Evolutionary conservation across 1,140 invertebrate genomes (phyloP), one percentile per base, ranked within the genome.

Genomic region (Planococcus citri): DNA sequence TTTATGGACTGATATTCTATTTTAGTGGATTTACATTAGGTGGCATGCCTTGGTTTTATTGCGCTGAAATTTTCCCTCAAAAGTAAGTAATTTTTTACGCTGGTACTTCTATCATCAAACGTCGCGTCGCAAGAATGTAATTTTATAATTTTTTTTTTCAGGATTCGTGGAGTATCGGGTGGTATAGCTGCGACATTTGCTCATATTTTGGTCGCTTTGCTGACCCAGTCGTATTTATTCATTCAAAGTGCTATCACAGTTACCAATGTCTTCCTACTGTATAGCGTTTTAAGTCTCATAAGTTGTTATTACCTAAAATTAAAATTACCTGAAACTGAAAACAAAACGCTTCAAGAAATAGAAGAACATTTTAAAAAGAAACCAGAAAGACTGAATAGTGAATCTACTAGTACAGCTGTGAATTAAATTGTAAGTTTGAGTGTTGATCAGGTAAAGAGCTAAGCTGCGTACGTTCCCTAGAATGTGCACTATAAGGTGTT

Each of bases 281-380:
- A 73, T n/a, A 70, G 70, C 0, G 33, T 33, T 14, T 57, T 22
- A 21, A 33, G 41, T 27, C 20, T 37, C 4, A 1, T 72, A 12
- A 74, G 74, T 4, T 27, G 73, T 10, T 10, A 72, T 17, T 76
- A 72, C 67, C 51, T 76, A 9, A 74, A 73, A 58, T 71, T 72
- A 21, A 69, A 24, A 60, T 64, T 76, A 22, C 74, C 74, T 20
- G 75, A 76, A 67, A 76, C 75, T 0, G 73, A 75, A 70, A 74
- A 74, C 17, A 73, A 71, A 70, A 72, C 71, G 4, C 37, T 76
- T 12, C 68, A 72, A 51, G 74, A 75, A 51, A 71, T 75, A 4
- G 74, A 76, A 70, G 51, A 71, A n/a, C 51, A 71, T 70, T 74
- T 75, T 27, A 6, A 51, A 51, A 51, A 51, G 17, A 6, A 51